These are phyloP conservation scores for Fissipunctia ypsillon DNA, from an alignment of 2,888 invertebrate genomes.

Conservation along the genomic window DNA sequence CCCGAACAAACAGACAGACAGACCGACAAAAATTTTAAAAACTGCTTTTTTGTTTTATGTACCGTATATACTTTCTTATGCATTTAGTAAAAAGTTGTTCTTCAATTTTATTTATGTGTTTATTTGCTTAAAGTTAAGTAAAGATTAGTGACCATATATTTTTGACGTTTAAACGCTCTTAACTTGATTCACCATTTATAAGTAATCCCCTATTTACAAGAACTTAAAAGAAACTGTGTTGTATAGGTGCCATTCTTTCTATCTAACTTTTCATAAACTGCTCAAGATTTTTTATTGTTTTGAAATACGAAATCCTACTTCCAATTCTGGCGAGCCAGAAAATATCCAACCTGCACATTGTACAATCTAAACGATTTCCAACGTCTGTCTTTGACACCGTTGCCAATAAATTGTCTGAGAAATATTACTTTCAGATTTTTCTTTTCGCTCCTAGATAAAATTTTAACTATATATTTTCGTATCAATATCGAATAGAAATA, in stretches of 20 bases:
- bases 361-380: constrained; percentile 51
- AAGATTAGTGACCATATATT: no score
- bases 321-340: not conserved
- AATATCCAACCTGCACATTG: constrained; percentile 39
- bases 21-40: no score
- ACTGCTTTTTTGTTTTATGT: no score
- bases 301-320: not conserved
- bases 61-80: no score
- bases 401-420: constrained; percentile 60
- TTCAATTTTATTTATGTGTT: no score
- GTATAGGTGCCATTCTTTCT: not conserved
- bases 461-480: constrained; percentile 36
- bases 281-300: not conserved
- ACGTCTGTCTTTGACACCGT: constrained; percentile 51
- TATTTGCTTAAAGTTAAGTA: no score
- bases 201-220: no score
- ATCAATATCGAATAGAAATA: constrained; percentile 37
- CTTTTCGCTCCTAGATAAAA: constrained; percentile 33
- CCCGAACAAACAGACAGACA: no score
- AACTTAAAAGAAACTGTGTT: no score
- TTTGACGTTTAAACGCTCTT: no score
- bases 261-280: not conserved
- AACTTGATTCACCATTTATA: no score
- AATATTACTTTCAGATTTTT: constrained; percentile 59
- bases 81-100: no score